Evolutionary conservation across 2,888 invertebrate genomes (phyloP).

Genomic region (Cheilosia scutellata): DNA sequence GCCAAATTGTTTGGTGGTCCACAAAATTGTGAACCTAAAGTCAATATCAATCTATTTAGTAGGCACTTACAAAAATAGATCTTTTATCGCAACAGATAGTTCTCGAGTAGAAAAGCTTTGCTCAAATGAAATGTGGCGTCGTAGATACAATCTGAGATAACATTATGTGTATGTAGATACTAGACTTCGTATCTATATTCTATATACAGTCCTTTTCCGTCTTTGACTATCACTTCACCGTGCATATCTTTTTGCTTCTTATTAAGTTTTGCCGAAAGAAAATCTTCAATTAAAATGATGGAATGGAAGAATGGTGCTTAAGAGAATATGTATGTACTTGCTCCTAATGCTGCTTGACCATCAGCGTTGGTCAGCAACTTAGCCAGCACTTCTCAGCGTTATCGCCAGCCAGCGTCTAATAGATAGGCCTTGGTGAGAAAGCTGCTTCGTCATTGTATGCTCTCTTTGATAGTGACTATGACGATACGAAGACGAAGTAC

Average conservation of each 20-base stretch:
- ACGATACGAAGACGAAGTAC: too few relatives aligned
- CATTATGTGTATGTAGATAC: background rate
- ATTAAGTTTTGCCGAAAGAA: background rate
- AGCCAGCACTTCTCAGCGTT: background rate
- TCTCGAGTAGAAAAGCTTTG: slow-evolving; percentile 13
- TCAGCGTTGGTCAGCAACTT: background rate
- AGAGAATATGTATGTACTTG: too few relatives aligned
- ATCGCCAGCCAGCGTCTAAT: background rate
- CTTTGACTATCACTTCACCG: background rate
- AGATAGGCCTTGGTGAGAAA: background rate
- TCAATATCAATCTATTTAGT: slow-evolving; percentile 52
- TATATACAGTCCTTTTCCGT: background rate
- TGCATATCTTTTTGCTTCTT: background rate
- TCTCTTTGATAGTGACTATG: slow-evolving; percentile 34
- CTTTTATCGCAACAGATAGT: slow-evolving; percentile 29
- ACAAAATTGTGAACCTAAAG: slow-evolving; percentile 12
- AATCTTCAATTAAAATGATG: background rate
- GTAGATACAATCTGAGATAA: slow-evolving; percentile 10
- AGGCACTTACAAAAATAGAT: slow-evolving; percentile 29
- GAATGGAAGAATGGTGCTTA: background rate
- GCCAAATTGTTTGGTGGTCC: slow-evolving; percentile 17
- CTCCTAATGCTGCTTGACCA: background rate
- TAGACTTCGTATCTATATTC: background rate
- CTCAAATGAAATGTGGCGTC: slow-evolving; percentile 16
- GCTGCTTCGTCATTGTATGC: slow-evolving; percentile 4